Base-by-base conservation (phyloP, 2,797 vertebrate genomes). In the Melanotaenia parkinsoni region DNA sequence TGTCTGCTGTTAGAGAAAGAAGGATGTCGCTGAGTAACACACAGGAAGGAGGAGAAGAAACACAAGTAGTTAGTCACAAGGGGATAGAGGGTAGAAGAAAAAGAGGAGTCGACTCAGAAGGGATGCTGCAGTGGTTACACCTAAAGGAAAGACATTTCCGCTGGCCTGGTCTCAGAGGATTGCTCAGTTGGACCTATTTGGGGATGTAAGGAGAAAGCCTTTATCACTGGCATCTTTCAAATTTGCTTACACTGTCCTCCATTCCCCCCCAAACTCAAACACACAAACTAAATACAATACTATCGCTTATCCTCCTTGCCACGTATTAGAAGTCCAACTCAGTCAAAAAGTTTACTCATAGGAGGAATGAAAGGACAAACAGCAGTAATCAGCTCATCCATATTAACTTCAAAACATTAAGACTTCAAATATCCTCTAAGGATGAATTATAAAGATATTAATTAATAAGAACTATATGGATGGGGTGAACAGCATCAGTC, bases 61-160 rank as follows among this genome's bases (percentile, higher is more conserved):
- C 74, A 84, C 80, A 86, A 86, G 84, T 91, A 92, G 92, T 93
- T 89, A 90, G 88, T 91, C 89, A 90, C 87, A 78, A 63, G 82
- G 85, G 87, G 56, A 74, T 69, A 72, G 61, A 50, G 70, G 74
- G 68, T 63, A 56, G 71, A 69, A 76, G 71, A 61, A 61, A 51
- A 33, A 32, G 54, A 51, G 38, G 59, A 77, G 61, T 62, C 68
- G 64, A 83, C 51, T 74, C 60, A 43, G 63, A 73, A 76, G 35
- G 67, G 50, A 47, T 79, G 66, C 69, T 65, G n/a, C 33, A 59
- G 69, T 70, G 71, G 67, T 76, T 56, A 54, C 72, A 58, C 67
- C 63, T 63, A 30, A 78, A 65, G 11, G 53, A 53, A 50, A 61
- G 63, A 57, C 12, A 50, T 67, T 1, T 64, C 54, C 9, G 30